These are phyloP conservation scores for Orthonyx spaldingii DNA, from an alignment of 2,113 vertebrate species.

Conservation along the genomic window DNA sequence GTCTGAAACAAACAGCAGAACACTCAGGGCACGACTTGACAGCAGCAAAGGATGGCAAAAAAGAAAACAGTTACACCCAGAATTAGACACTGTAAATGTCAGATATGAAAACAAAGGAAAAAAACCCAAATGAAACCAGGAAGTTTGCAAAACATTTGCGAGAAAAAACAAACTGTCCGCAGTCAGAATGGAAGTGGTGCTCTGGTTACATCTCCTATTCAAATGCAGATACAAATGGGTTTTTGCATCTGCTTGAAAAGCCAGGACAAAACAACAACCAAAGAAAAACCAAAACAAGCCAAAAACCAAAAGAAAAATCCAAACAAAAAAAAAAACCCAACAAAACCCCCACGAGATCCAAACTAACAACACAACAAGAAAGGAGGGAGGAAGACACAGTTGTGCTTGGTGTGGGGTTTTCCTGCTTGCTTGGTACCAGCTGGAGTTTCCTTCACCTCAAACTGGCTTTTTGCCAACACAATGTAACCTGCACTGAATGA, in stretches of 20 bases:
- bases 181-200: background rate
- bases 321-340: background rate
- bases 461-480: background rate
- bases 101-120: background rate
- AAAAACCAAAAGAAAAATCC: background rate
- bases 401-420: background rate
- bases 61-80: background rate
- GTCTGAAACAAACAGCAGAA: slow-evolving; percentile 9
- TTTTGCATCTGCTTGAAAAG: background rate
- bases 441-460: background rate
- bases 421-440: background rate
- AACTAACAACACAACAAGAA: background rate
- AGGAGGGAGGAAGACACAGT: background rate
- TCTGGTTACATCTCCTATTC: background rate
- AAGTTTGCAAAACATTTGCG: background rate
- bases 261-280: background rate
- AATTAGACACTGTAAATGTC: background rate
- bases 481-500: background rate
- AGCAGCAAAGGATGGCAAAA: background rate
- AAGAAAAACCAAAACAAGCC: background rate
- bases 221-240: background rate
- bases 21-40: background rate
- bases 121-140: background rate
- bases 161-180: background rate
- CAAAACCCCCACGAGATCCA: background rate